A percentile compares a stretch with the other conserved stretches of the same genome.
Evolutionary conservation across 30 jellyfish, hydroid and myxozoan genomes (phyloP).

Genomic region (Hydractinia echinata): DNA sequence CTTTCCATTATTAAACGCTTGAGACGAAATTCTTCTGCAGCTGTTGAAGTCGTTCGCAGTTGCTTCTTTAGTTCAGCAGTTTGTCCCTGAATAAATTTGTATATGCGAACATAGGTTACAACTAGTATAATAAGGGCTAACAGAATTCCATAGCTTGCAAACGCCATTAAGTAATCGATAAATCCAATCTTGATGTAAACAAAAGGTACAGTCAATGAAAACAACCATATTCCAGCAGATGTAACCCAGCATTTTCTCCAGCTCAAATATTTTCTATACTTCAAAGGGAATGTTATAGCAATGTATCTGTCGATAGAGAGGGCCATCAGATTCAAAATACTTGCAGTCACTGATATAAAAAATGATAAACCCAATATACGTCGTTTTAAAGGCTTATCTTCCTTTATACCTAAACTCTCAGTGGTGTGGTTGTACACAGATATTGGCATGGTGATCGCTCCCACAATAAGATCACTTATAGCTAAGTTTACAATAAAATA

Average conservation of each 20-base stretch:
- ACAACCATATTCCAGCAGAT: constrained; percentile 19
- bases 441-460: constrained; percentile 18
- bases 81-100: neutral
- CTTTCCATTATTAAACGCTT: constrained; percentile 53
- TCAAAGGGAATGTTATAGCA: constrained; percentile 19
- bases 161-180: constrained; percentile 17
- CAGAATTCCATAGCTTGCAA: neutral
- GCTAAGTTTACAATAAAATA: constrained; percentile 32
- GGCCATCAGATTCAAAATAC: constrained; percentile 19
- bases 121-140: neutral
- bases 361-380: neutral
- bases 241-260: constrained; percentile 20
- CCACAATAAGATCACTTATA: constrained; percentile 25
- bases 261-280: constrained; percentile 15
- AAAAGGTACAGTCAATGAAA: constrained; percentile 22
- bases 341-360: constrained; percentile 21
- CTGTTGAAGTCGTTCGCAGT: constrained; percentile 2
- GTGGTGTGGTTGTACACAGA: constrained; percentile 1
- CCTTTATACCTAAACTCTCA: neutral
- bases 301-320: constrained; percentile 27
- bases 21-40: constrained; percentile 9
- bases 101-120: neutral
- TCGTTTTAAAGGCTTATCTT: neutral
- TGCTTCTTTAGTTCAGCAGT: neutral
- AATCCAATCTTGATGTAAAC: constrained; percentile 25